Evolutionary conservation across 2,888 invertebrate species (phyloP).

Genomic region (Ditula angustiorana): DNA sequence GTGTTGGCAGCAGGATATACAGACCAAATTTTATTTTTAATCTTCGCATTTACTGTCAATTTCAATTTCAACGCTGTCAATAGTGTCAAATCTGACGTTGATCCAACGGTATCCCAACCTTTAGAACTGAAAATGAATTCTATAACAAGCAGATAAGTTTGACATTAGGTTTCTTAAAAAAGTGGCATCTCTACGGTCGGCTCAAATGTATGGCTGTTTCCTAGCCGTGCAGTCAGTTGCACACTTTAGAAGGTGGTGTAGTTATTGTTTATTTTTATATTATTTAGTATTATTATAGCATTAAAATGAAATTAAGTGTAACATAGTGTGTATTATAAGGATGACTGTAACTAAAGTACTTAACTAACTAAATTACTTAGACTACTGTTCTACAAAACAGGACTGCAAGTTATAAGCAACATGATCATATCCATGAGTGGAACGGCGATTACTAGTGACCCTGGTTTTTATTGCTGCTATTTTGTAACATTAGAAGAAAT

Average conservation of each 20-base stretch:
- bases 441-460: conserved; percentile 27
- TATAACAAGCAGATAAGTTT: no score
- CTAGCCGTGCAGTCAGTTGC: neutral
- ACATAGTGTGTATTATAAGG: no score
- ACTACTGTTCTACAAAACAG: conserved; percentile 2
- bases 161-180: no score
- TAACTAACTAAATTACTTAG: neutral
- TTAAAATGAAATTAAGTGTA: conserved; percentile 5
- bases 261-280: conserved; percentile 33
- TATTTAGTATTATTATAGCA: neutral
- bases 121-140: no score
- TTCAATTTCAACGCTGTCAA: no score
- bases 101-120: no score
- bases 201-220: no score
- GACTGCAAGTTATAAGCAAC: conserved; percentile 23
- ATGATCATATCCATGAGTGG: conserved; percentile 29
- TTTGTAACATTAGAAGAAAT: conserved; percentile 26
- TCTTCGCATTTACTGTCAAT: no score
- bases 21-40: no score
- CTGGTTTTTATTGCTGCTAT: conserved; percentile 32
- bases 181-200: no score
- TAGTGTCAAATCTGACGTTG: no score
- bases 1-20: no score
- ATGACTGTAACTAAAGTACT: neutral
- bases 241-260: conserved; percentile 5